phyloP scores from a whole-genome alignment of 2,113 vertebrate species.

The Pachypanchax playfairii region DNA sequence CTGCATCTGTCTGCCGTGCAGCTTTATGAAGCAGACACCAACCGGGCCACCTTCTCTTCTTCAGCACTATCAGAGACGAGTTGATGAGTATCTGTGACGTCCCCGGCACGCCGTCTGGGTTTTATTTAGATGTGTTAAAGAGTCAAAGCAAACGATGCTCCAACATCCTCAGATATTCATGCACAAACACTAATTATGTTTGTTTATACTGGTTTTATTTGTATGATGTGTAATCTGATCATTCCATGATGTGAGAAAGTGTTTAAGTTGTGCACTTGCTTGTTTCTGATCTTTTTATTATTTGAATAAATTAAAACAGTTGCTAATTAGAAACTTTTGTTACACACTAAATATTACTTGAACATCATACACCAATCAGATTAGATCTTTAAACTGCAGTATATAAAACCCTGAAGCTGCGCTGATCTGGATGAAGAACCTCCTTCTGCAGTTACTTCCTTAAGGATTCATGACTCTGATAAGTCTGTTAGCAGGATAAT shows the following conservation, averaged over 20 bases:
- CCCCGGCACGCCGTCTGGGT: slow-evolving; percentile 16
- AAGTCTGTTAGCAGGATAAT: too few species aligned
- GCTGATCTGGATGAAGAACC: too few species aligned
- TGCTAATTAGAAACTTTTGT: slow-evolving; percentile 9
- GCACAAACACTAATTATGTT: slow-evolving; percentile 42
- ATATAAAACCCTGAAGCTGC: too few species aligned
- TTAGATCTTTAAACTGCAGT: neutral
- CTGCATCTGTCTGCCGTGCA: slow-evolving; percentile 38
- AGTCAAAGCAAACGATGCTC: neutral
- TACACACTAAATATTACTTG: slow-evolving; percentile 2
- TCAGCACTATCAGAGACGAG: slow-evolving; percentile 28
- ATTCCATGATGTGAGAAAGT: slow-evolving; percentile 52
- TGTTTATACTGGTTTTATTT: slow-evolving; percentile 24
- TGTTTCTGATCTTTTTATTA: slow-evolving; percentile 25
- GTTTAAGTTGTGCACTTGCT: slow-evolving; percentile 8
- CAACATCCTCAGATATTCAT: slow-evolving; percentile 4
- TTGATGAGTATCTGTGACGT: slow-evolving; percentile 17
- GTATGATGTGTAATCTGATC: slow-evolving; percentile 25
- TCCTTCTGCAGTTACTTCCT: too few species aligned
- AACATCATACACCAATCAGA: neutral
- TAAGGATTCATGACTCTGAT: too few species aligned
- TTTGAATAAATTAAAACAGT: slow-evolving; percentile 48
- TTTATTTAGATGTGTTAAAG: slow-evolving; percentile 18
- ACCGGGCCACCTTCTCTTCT: slow-evolving; percentile 30
- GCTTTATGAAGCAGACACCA: slow-evolving; percentile 23